phyloP scores from a whole-genome alignment of 2,888 invertebrate genomes.

The Morpho achilles region DNA sequence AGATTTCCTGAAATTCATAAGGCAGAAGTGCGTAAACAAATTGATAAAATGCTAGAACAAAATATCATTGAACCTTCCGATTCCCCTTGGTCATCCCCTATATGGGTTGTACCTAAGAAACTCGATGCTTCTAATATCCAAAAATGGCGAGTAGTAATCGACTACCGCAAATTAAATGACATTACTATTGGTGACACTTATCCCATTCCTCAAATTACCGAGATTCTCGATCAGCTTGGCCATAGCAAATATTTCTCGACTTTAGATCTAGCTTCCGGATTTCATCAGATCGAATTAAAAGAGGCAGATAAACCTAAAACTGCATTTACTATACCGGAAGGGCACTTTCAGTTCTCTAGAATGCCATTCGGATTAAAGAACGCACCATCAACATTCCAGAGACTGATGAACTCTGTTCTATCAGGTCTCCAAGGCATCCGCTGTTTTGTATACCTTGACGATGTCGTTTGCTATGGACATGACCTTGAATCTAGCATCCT shows the following conservation, averaged over 20 bases:
- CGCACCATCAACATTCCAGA: constrained; percentile 13
- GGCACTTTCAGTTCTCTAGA: constrained; percentile 3
- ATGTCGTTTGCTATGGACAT: constrained; percentile 34
- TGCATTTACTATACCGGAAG: constrained; percentile 1
- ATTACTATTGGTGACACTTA: constrained; percentile 30
- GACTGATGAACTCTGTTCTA: constrained; percentile 24
- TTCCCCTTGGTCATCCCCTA: constrained; percentile 32
- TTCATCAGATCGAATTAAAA: constrained; percentile 24
- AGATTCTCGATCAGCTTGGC: constrained; percentile 32
- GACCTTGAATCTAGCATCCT: constrained; percentile 37
- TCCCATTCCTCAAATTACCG: constrained; percentile 31
- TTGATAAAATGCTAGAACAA: constrained; percentile 29
- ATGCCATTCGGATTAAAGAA: constrained; percentile 10
- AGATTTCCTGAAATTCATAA: constrained; percentile 28
- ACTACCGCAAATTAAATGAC: constrained; percentile 31
- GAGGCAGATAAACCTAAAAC: constrained; percentile 1
- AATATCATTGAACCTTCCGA: constrained; percentile 29
- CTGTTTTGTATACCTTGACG: constrained; percentile 37
- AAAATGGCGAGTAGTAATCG: constrained; percentile 31
- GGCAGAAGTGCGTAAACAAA: constrained; percentile 26
- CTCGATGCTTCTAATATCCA: constrained; percentile 23
- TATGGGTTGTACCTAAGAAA: constrained; percentile 32
- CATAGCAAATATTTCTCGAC: constrained; percentile 29
- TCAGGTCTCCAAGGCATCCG: constrained; percentile 30
- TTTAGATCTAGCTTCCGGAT: constrained; percentile 22